Evolutionary conservation across 2,888 invertebrate genomes (phyloP), one percentile per base, ranked within the genome.

Genomic region (Temnothorax ravouxi): DNA sequence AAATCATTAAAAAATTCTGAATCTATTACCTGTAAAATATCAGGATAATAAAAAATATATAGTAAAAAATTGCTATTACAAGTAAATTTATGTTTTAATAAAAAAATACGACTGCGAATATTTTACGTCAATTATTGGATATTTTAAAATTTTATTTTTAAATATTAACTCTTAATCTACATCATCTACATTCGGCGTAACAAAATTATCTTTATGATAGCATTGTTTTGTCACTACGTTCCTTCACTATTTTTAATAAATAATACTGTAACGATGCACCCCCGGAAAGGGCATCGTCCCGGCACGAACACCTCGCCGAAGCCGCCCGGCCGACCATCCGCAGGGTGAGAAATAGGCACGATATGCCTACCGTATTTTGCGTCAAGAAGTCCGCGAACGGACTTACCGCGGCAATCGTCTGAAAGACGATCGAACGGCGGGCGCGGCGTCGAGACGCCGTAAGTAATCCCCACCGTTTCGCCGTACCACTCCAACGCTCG

Each of bases 111-210:
- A 74, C 18, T 41, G 44, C 9, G 0, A 21, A 38, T 38, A 71
- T 3, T 34, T 52, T 66, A 44, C 3, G 3, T 56, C 29, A 74
- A 71, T 8, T 18, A 18, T 47, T 34, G 18, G 34, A 69, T 34
- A 71, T 71, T 54, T 52, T 6, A 11, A 29, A 25, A 47, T 0
- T 47, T 44, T 25, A 6, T 15, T 66, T 1, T 9, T 47, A 29
- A 52, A 69, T 50, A 34, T 34, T 66, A 66, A 21, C 6, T 47
- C 3, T 47, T 67, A 47, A 64, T 66, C n/a, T n/a, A n/a, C n/a
- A 34, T 34, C 6, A 47, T 15, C 29, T 29, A 69, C 15, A n/a
- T 34, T 34, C 4, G 15, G 0, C 3, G 21, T 21, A 54, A 52
- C 29, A 47, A 50, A 69, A 66, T 47, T 54, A 52, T 69, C 34